A percentile compares a stretch with the other conserved stretches of the same genome.
phyloP scores from a whole-genome alignment of 1,140 invertebrate species.

The Drosophila serrata region DNA sequence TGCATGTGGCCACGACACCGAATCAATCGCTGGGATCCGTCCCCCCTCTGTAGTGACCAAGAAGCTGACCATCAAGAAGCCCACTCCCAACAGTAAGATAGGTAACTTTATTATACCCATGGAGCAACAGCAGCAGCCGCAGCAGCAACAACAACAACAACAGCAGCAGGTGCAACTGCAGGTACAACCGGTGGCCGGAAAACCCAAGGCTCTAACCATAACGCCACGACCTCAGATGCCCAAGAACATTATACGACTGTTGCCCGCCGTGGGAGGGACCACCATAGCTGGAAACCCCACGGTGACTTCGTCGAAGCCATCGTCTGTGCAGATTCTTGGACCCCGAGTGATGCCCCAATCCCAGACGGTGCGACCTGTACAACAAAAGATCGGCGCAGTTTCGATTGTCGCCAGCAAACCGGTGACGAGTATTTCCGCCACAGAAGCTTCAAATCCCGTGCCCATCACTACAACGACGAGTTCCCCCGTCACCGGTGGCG shows the following conservation, averaged over 20 bases:
- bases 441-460: constrained; percentile 13
- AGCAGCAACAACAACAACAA: constrained; percentile 40
- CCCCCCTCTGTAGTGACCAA: constrained; percentile 34
- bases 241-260: constrained; percentile 71
- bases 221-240: constrained; percentile 64
- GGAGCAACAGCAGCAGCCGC: constrained; percentile 55
- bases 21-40: constrained; percentile 26
- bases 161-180: constrained; percentile 37
- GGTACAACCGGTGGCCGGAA: constrained; percentile 13
- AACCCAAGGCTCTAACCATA: constrained; percentile 28
- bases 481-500: constrained; percentile 24
- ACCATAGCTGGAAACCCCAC: neutral
- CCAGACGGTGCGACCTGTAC: constrained; percentile 60
- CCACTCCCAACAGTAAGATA: constrained; percentile 15
- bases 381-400: constrained; percentile 70
- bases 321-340: constrained; percentile 68
- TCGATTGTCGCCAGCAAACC: constrained; percentile 62
- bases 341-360: constrained; percentile 69
- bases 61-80: constrained; percentile 69
- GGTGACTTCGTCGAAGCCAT: constrained; percentile 21
- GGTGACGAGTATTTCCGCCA: constrained; percentile 5
- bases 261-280: constrained; percentile 45
- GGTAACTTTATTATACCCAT: constrained; percentile 63
- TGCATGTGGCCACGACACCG: constrained; percentile 80
- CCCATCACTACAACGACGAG: constrained; percentile 11